A percentile compares a stretch with the other conserved stretches of the same genome.
Evolutionary conservation across 2,113 vertebrate species (phyloP).

Genomic region (Columba livia): DNA sequence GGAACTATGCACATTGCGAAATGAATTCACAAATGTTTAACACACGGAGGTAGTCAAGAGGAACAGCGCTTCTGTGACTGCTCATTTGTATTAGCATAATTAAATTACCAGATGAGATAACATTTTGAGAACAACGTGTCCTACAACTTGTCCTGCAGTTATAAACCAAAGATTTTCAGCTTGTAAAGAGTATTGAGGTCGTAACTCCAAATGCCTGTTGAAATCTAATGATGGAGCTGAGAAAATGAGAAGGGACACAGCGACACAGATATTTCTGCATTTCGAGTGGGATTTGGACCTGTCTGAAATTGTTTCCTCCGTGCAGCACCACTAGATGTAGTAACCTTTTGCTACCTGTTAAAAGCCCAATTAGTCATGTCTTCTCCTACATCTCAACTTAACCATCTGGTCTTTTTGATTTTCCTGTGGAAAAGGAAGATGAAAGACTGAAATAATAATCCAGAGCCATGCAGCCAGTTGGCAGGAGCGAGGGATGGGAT

Average conservation of each 20-base stretch:
- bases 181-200: background rate
- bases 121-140: background rate
- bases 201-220: rapidly evolving
- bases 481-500: background rate
- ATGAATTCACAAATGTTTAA: background rate
- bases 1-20: background rate
- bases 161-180: background rate
- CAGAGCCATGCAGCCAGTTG: background rate
- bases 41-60: rapidly evolving
- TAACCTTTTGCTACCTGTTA: background rate
- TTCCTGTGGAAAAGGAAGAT: background rate
- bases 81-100: background rate
- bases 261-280: rapidly evolving
- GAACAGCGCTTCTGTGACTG: background rate
- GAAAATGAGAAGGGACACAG: background rate
- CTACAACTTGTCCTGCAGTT: background rate
- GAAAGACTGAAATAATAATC: background rate
- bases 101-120: background rate
- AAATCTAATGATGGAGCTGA: background rate
- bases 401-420: background rate
- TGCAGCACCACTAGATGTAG: background rate
- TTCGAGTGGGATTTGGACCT: background rate
- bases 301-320: background rate
- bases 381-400: background rate
- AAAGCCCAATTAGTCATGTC: background rate